Evolutionary conservation across 2,113 vertebrate genomes (phyloP).

Genomic region (Seriola dumerili): DNA sequence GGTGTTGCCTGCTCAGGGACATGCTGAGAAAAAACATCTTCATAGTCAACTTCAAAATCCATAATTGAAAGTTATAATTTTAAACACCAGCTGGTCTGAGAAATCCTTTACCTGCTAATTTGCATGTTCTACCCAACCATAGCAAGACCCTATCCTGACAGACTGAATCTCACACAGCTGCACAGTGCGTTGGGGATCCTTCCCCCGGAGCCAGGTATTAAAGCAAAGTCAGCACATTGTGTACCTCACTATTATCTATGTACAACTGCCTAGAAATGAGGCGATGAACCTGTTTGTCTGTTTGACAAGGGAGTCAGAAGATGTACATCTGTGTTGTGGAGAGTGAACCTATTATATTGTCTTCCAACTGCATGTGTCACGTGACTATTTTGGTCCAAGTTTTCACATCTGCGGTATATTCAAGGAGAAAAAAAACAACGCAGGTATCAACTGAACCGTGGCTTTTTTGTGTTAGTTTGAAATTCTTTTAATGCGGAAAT

Average conservation of each 20-base stretch:
- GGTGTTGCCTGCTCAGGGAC: neutral
- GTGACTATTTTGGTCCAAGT: no score
- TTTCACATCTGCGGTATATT: no score
- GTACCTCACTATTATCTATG: conserved; percentile 18
- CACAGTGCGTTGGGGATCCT: conserved; percentile 23
- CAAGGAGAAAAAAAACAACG: no score
- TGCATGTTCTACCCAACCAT: conserved; percentile 35
- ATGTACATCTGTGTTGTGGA: neutral
- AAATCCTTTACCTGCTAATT: conserved; percentile 39
- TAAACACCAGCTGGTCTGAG: conserved; percentile 17
- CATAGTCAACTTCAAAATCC: conserved; percentile 17
- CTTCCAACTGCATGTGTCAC: no score
- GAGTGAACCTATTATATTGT: no score
- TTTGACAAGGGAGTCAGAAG: conserved; percentile 25
- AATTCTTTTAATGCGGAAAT: no score
- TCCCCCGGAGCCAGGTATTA: conserved; percentile 25
- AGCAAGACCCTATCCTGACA: conserved; percentile 18
- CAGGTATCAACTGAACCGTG: no score
- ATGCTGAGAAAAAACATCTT: conserved; percentile 35
- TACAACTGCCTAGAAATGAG: conserved; percentile 29
- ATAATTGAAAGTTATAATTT: conserved; percentile 22
- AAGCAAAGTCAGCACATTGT: conserved; percentile 47
- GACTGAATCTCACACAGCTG: conserved; percentile 30
- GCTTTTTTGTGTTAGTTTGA: no score
- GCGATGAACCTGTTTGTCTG: conserved; percentile 18